Evolutionary conservation across 2,797 vertebrate genomes (phyloP), one percentile per base, ranked within the genome.

Genomic region (Rhabdophis nuchalis): DNA sequence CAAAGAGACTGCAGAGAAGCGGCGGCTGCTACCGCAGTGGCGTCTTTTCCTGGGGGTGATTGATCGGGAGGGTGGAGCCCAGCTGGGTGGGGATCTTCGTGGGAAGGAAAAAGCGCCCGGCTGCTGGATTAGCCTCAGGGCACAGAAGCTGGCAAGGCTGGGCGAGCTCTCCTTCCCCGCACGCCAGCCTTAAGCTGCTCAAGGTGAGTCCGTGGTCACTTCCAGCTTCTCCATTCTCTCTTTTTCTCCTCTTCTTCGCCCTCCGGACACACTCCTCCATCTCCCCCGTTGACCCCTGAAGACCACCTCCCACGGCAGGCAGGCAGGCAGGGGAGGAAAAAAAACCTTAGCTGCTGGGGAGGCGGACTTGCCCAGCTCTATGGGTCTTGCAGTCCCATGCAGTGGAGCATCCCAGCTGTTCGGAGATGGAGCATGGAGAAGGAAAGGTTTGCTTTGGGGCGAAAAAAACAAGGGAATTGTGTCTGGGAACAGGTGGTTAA

Each of bases 261-360:
- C 36, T 72, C 68, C 18, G 1, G 36, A 3, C 8, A 23, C 36
- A 20, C 1, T 0, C 32, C 1, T 0, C 32, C 32, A 9, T 10
- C 32, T 41, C 32, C 68, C 7, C 68, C n/a, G n/a, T n/a, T n/a
- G n/a, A 46, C 46, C 46, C 46, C 46, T 20, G 2, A 77, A 36
- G 68, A 77, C 68, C 32, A 36, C 32, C 68, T 36, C 32, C 32
- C 32, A 20, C 0, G 32, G 14, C 32, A 72, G 68, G 32, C 68
- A 72, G 68, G 32, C 68, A 41, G 61, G 61, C 2, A 64, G 29
- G 4, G 9, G 9, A 3, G 9, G 9, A 3, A 20, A 72, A 36
- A 9, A 14, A n/a, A 1, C 9, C 32, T 18, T 18, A 20, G 3
- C 18, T 20, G 14, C 41, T 27, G 5, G 12, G 60, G 60, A 61